phyloP scores from a whole-genome alignment of 2,888 invertebrate species.

The Oscheius onirici region DNA sequence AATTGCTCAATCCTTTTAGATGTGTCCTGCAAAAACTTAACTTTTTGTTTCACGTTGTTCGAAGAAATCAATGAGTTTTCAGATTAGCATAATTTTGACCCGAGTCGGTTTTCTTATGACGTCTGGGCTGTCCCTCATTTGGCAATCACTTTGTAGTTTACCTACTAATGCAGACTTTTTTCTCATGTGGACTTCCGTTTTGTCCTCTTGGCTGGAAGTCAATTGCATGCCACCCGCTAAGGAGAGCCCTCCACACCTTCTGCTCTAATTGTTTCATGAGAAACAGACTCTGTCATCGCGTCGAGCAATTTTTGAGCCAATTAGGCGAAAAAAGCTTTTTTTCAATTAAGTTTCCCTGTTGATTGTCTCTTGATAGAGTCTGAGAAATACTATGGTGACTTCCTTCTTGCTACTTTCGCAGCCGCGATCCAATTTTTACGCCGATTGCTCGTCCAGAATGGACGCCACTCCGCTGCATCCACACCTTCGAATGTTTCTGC shows the following conservation, averaged over 20 bases:
- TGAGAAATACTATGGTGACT: constrained; percentile 20
- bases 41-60: background rate
- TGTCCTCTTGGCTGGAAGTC: constrained; percentile 15
- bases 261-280: constrained; percentile 11
- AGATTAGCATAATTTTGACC: constrained; percentile 8
- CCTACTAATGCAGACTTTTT: background rate
- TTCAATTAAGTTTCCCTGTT: too few species aligned
- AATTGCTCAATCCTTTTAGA: background rate
- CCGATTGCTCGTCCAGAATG: constrained; percentile 32
- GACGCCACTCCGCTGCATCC: constrained; percentile 31
- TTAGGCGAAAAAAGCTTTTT: too few species aligned
- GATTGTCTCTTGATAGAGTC: background rate
- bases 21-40: background rate
- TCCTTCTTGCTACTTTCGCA: constrained; percentile 33
- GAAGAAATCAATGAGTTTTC: background rate
- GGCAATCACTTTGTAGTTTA: background rate
- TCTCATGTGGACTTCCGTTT: constrained; percentile 22
- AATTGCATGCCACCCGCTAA: constrained; percentile 10
- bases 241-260: constrained; percentile 7
- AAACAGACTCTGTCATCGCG: too few species aligned
- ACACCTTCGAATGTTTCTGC: constrained; percentile 21
- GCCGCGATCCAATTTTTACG: constrained; percentile 33
- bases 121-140: background rate
- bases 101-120: constrained; percentile 6
- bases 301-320: too few species aligned